These are phyloP conservation scores for Aurelia sp. DNA, from an alignment of 30 jellyfish, hydroid and myxozoan species.

Conservation along the genomic window DNA sequence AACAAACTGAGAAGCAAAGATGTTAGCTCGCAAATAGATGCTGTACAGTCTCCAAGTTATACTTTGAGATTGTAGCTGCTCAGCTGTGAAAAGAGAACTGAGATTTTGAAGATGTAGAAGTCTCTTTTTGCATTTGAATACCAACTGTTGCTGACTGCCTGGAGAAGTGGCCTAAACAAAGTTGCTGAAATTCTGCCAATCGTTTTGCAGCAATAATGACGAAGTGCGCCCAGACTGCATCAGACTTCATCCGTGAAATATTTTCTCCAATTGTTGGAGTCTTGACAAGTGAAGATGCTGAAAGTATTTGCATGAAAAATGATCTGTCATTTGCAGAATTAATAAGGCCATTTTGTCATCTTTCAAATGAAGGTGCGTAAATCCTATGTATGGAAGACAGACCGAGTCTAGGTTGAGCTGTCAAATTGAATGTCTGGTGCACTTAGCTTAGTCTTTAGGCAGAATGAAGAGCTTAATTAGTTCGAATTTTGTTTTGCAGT, in stretches of 20 bases:
- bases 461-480: background rate
- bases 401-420: background rate
- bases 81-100: too few species aligned
- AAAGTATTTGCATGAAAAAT: conserved; percentile 71
- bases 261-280: conserved; percentile 91
- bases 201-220: conserved; percentile 19
- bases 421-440: background rate
- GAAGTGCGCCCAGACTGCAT: conserved; percentile 43
- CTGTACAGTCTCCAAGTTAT: too few species aligned
- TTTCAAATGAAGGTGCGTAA: conserved; percentile 71
- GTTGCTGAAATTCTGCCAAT: too few species aligned
- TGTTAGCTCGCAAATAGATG: too few species aligned
- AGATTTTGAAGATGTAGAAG: too few species aligned
- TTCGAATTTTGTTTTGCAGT: too few species aligned
- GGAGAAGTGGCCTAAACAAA: too few species aligned
- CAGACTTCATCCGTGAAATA: conserved; percentile 74
- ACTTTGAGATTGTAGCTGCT: too few species aligned
- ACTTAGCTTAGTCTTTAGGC: background rate
- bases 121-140: too few species aligned
- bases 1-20: too few species aligned
- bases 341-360: conserved; percentile 95
- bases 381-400: background rate
- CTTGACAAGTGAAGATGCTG: conserved; percentile 94
- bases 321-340: conserved; percentile 90
- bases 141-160: too few species aligned